These are phyloP conservation scores for Xestobium rufovillosum DNA, from an alignment of 2,888 invertebrate species.

Conservation along the genomic window DNA sequence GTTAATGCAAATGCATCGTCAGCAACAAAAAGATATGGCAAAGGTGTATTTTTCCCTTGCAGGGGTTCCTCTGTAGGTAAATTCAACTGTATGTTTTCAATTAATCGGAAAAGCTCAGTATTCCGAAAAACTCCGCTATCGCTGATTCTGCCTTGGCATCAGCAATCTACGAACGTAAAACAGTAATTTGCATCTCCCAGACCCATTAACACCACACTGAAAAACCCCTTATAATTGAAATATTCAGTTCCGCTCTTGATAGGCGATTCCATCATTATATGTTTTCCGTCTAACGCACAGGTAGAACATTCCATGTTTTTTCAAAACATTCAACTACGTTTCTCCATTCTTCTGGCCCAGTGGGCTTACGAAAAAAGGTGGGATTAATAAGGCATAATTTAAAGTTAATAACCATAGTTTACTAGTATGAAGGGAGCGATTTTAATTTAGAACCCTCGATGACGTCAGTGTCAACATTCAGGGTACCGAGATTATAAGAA, in stretches of 20 bases:
- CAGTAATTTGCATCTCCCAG: slow-evolving; percentile 36
- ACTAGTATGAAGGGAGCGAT: too few relatives aligned
- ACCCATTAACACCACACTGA: slow-evolving; percentile 33
- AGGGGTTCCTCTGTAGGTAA: slow-evolving; percentile 16
- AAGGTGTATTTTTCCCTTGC: slow-evolving; percentile 9
- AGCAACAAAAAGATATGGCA: slow-evolving; percentile 26
- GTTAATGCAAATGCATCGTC: slow-evolving; percentile 23
- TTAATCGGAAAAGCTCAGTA: slow-evolving; percentile 7
- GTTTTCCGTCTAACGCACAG: slow-evolving; percentile 33
- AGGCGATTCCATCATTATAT: slow-evolving; percentile 27
- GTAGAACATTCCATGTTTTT: slow-evolving; percentile 32
- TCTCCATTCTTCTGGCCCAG: slow-evolving; percentile 4
- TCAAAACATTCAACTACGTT: not conserved
- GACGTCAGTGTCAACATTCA: too few relatives aligned
- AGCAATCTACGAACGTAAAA: slow-evolving; percentile 31
- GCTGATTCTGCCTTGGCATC: slow-evolving; percentile 28
- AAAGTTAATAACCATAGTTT: too few relatives aligned
- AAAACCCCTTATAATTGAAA: slow-evolving; percentile 30
- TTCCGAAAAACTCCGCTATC: slow-evolving; percentile 30
- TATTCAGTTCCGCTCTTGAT: slow-evolving; percentile 25
- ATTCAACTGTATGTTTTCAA: slow-evolving; percentile 6
- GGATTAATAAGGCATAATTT: too few relatives aligned
- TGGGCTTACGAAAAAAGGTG: too few relatives aligned
- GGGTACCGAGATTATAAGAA: too few relatives aligned
- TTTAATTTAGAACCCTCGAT: too few relatives aligned